These are phyloP conservation scores for Parnassius glacialis DNA, from an alignment of 2,888 invertebrate species.

Conservation along the genomic window DNA sequence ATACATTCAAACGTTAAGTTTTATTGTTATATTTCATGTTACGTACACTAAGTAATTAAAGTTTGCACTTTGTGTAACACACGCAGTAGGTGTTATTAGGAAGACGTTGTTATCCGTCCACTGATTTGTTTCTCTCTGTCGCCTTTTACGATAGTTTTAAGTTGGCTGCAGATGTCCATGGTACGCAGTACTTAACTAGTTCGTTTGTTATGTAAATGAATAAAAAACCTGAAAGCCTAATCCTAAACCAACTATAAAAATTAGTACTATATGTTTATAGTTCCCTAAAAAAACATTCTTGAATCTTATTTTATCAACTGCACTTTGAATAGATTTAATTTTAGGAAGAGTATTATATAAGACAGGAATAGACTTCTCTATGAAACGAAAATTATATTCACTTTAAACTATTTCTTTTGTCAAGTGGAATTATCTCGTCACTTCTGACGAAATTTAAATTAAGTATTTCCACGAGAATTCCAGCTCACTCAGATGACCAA, in stretches of 20 bases:
- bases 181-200: too few species aligned
- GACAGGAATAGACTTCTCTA: background rate
- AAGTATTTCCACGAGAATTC: background rate
- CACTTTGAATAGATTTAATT: too few species aligned
- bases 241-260: background rate
- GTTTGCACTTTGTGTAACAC: constrained; percentile 1
- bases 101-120: too few species aligned
- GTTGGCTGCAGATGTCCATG: too few species aligned
- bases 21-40: constrained; percentile 12
- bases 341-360: too few species aligned
- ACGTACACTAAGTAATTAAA: constrained; percentile 14
- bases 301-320: too few species aligned
- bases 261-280: background rate
- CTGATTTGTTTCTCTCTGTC: too few species aligned
- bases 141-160: too few species aligned
- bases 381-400: constrained; percentile 2
- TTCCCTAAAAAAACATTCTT: too few species aligned
- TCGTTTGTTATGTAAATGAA: background rate
- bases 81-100: too few species aligned
- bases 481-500: constrained; percentile 5
- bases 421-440: constrained; percentile 1
- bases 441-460: background rate
- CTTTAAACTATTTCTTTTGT: background rate
- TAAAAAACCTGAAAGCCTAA: background rate
- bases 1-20: constrained; percentile 10